Evolutionary conservation across 2,888 invertebrate species (phyloP).

Genomic region (Lottia gigantea): DNA sequence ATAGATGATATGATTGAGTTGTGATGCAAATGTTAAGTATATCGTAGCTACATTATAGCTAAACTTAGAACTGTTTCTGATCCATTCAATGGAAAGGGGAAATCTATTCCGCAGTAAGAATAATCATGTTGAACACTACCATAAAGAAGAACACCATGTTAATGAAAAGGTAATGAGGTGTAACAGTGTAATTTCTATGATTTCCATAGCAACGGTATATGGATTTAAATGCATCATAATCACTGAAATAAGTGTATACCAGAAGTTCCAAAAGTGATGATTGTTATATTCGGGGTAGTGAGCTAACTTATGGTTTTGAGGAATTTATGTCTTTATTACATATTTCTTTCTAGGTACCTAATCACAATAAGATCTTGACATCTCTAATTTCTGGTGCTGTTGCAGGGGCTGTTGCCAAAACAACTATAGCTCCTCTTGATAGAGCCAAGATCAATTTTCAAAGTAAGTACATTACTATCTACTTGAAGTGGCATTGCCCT

Average conservation of each 20-base stretch:
- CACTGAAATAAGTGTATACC: neutral
- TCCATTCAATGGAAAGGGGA: neutral
- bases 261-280: neutral
- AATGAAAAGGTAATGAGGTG: constrained; percentile 40
- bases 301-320: no score
- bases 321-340: neutral
- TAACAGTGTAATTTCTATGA: constrained; percentile 7
- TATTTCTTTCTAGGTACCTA: constrained; percentile 54
- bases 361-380: constrained; percentile 71
- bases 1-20: no score
- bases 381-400: constrained; percentile 91
- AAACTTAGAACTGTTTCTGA: no score
- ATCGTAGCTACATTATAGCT: no score
- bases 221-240: no score
- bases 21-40: no score
- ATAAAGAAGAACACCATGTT: constrained; percentile 49
- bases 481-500: no score
- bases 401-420: constrained; percentile 94
- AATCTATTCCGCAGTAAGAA: constrained; percentile 1
- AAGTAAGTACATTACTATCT: constrained; percentile 59
- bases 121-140: constrained; percentile 43
- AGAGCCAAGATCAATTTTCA: constrained; percentile 99
- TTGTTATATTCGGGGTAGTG: no score
- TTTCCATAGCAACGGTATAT: no score
- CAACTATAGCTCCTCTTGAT: constrained; percentile 95